Evolutionary conservation across 2,113 vertebrate species (phyloP), one percentile per base, ranked within the genome.

Genomic region (Oceanodroma tethys): DNA sequence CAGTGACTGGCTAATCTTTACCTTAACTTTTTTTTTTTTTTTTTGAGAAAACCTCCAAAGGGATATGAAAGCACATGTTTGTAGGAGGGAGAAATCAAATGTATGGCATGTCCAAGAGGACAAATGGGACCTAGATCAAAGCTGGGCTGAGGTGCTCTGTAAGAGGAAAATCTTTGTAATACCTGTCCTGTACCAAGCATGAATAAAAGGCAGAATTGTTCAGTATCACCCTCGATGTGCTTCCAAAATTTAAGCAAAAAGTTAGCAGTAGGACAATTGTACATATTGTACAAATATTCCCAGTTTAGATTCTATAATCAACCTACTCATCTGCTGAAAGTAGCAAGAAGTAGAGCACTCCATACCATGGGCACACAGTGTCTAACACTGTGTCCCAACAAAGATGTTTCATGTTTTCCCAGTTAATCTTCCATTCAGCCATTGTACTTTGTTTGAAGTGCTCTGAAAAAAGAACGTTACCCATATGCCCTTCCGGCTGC

Each of bases 351-450:
- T 8, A 92, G 38, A 2, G 4, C 34, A 6, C 70, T 66, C 65
- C 32, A 17, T 42, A 55, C 14, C 38, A 30, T 0, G 1, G 29
- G 48, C 56, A 45, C 45, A 42, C 50, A 36, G 8, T 27, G 13
- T 60, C 19, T 23, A 92, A 55, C 1, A 7, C 45, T 13, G 52
- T 25, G 38, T 53, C 52, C 74, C 85, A 32, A 63, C 36, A 72
- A 65, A 93, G 79, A 65, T 7, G 9, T 52, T 90, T 30, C 58
- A 36, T 30, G 59, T 63, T 74, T 81, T 42, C 70, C 43, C 16
- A 79, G 78, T 67, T 79, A 72, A 85, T 78, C 81, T 87, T 90
- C 56, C 62, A 72, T 56, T 87, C 78, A 87, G 56, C n/a, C 82
- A 63, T 56, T 75, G 78, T 66, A 8, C 40, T 76, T 48, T 26